Conservation (phyloP, 2,113 vertebrate species). For the Paradoxurus hermaphroditus region DNA sequence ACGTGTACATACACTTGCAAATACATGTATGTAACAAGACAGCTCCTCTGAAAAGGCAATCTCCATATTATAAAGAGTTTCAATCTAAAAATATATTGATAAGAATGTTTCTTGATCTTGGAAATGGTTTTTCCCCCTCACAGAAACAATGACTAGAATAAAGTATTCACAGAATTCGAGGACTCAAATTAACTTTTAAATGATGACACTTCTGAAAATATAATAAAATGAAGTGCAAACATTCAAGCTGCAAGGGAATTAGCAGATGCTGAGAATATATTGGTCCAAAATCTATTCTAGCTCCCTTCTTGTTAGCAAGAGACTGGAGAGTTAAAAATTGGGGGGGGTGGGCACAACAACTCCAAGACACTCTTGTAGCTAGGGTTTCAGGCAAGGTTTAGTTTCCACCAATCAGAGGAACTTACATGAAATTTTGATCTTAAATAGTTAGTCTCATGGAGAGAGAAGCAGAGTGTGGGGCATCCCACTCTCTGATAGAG, state of each 20-base stretch:
- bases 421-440: background rate
- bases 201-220: background rate
- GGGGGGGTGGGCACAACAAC: background rate
- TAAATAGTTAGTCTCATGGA: background rate
- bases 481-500: background rate
- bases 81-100: slow-evolving; percentile 3
- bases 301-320: background rate
- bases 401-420: background rate
- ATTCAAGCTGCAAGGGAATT: background rate
- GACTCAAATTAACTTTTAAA: background rate
- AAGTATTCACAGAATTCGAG: slow-evolving; percentile 17
- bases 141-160: slow-evolving; percentile 31
- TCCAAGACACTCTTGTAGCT: background rate
- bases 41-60: background rate
- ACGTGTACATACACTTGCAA: background rate
- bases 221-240: slow-evolving; percentile 1
- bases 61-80: background rate
- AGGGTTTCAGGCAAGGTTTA: background rate
- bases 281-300: background rate
- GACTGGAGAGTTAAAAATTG: background rate
- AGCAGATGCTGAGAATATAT: background rate
- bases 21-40: background rate
- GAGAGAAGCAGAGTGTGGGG: background rate
- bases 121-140: background rate
- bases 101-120: background rate